Evolutionary conservation across 35 echinoderm and acorn worm species (phyloP), one percentile per base, ranked within the genome.

Genomic region (Apostichopus parvimensis): DNA sequence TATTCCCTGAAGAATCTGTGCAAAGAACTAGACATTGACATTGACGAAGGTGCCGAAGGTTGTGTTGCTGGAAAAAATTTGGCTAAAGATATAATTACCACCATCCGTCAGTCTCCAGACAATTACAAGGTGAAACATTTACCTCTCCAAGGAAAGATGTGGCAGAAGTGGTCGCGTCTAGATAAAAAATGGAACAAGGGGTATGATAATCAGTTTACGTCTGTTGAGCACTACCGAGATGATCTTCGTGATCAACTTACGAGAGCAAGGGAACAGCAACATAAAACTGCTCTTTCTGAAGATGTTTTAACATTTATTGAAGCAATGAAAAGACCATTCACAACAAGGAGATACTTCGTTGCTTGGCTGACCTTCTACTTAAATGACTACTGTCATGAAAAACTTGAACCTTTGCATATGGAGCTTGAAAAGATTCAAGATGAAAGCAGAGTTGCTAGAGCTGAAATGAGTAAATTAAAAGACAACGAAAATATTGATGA

Each of bases 301-400:
- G 77, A 79, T 79, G 24, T 79, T 79, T 23, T 79, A 20, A 18
- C 0, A 10, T 24, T 52, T 52, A 52, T 79, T 52, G 22, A 79
- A 20, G 77, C 77, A 28, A 11, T 79, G 22, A 79, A 79, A 22
- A 23, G 45, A 9, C 77, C 77, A 79, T 9, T 23, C 22, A 22
- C 22, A 17, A 21, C 22, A 10, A 79, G 77, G 22, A 23, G 11
- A 23, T 79, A 24, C 9, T 79, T 79, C 24, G 24, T 79, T 25
- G 77, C 77, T 79, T 79, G 77, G 77, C 77, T 79, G 18, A 79
- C 6, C n/a, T 79, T 79, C 45, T 79, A 28, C n/a, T 22, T 79
- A 52, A 79, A 79, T 79, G 22, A 52, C 45, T 6, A 6, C 24
- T 79, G 22, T 10, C 45, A 28, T 79, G 45, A 11, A 11, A 79